Conservation (phyloP, 2,888 invertebrate species). For the Apamea anceps region DNA sequence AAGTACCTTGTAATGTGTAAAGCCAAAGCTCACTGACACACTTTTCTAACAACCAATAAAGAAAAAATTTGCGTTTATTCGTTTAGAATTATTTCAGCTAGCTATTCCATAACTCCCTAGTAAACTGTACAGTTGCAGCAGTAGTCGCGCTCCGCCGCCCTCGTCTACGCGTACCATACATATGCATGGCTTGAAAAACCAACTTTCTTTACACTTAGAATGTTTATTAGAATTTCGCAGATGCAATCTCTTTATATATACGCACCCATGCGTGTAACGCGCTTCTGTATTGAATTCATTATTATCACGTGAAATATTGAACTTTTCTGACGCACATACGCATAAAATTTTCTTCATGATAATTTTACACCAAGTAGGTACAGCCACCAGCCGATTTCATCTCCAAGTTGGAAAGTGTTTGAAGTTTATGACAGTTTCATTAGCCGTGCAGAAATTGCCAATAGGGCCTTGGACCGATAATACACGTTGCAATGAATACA, state of each 20-base stretch:
- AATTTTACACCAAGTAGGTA: background rate
- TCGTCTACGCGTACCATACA: conserved; percentile 78
- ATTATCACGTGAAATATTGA: conserved; percentile 61
- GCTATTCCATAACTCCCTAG: conserved; percentile 56
- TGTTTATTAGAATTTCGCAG: conserved; percentile 82
- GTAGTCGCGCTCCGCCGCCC: conserved; percentile 78
- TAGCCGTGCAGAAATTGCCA: background rate
- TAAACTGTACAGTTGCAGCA: conserved; percentile 54
- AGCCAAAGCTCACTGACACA: conserved; percentile 1
- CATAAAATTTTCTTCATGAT: conserved; percentile 1
- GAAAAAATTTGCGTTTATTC: background rate
- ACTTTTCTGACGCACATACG: conserved; percentile 33
- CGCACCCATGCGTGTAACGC: conserved; percentile 77
- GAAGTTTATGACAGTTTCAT: background rate
- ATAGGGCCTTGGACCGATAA: background rate
- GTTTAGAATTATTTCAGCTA: conserved; percentile 53
- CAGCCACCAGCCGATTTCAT: background rate
- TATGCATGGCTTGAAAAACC: conserved; percentile 85
- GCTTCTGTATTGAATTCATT: conserved; percentile 65
- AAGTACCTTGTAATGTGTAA: conserved; percentile 8
- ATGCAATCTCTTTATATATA: conserved; percentile 81
- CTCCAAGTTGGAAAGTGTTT: background rate
- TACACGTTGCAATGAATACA: background rate
- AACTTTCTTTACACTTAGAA: conserved; percentile 86
- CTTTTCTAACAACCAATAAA: conserved; percentile 13